Evolutionary conservation across 1,140 invertebrate genomes (phyloP), one percentile per base, ranked within the genome.

Genomic region (Druon quercuslanigerum): DNA sequence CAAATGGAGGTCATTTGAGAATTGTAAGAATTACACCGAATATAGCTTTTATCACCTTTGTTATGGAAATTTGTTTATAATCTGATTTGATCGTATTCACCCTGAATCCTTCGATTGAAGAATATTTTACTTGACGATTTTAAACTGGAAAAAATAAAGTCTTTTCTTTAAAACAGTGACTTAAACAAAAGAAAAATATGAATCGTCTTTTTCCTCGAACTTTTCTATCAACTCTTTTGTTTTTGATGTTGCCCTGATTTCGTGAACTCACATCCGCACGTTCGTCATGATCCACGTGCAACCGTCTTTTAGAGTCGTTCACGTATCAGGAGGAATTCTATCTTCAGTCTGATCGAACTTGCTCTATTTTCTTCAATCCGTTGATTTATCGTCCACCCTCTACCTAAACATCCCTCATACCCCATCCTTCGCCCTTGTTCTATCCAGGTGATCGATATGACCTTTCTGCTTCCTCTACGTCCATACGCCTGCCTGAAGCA

Each of bases 331-430:
- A 66, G 60, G 33, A 40, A 66, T 66, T 66, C 60, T 66, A 66
- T 66, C 60, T 66, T 16, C 33, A 66, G 60, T 25, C 60, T 40
- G 25, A 14, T 66, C 25, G 60, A 66, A 66, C 60, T n/a, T 66
- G 60, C 46, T 66, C 60, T 66, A 66, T 66, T 66, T 66, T 66
- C 60, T 66, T 66, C 60, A 46, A 66, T 66, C 60, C 60, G 60
- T 66, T 66, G 60, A 66, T 66, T 66, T 66, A 66, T 66, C 60
- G 60, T 40, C 14, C 60, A 66, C 40, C 60, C 60, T 66, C 60
- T n/a, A 66, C 33, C 60, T 66, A 40, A 66, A 66, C 60, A 66
- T 66, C 60, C 40, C 40, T 66, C 25, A 66, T 66, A 66, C 33
- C 60, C 33, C 60, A n/a, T 66, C 25, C 60, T 6, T 25, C n/a